Evolutionary conservation across 2,888 invertebrate genomes (phyloP), one percentile per base, ranked within the genome.

Genomic region (Platynereis dumerilii): DNA sequence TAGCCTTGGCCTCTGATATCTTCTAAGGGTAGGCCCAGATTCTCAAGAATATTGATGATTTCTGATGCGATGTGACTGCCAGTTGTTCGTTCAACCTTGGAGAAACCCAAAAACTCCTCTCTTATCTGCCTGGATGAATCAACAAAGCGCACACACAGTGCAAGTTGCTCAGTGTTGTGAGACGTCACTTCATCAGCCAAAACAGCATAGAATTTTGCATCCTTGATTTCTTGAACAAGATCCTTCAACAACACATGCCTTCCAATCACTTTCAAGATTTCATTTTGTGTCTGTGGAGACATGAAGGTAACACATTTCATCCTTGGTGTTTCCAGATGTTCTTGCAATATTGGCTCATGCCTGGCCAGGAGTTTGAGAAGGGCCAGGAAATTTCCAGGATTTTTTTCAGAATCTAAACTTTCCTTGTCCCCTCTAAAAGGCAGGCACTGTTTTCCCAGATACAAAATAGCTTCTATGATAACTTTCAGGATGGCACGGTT

Each of bases 111-210:
- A 28, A 57, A 57, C 29, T 57, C 57, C 28, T 57, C 28, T 57
- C 28, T 22, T n/a, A 57, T 57, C 26, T 57, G n/a, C 20, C 27
- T 57, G n/a, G 24, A n/a, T n/a, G 24, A 28, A 57, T 57, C 57
- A 24, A 57, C 17, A 57, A 57, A 57, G n/a, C 28, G 57, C 26
- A 26, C 27, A 57, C 57, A 57, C 26, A 57, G n/a, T 26, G 29
- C 29, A 22, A 57, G 24, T 22, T 57, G 27, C 27, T 57, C 57
- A n/a, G 28, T 57, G 57, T 57, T 57, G 57, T 57, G 57, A 57
- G 57, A 57, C 24, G 57, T 57, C 24, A 57, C 57, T 28, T 57
- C 57, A 57, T 57, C 57, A n/a, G 57, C 57, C 57, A 57, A n/a
- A 26, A 57, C n/a, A 28, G 26, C 27, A 22, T 58, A 58, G 52